These are phyloP conservation scores for Mormyrus lacerda DNA, from an alignment of 2,113 vertebrate genomes.

Conservation along the genomic window DNA sequence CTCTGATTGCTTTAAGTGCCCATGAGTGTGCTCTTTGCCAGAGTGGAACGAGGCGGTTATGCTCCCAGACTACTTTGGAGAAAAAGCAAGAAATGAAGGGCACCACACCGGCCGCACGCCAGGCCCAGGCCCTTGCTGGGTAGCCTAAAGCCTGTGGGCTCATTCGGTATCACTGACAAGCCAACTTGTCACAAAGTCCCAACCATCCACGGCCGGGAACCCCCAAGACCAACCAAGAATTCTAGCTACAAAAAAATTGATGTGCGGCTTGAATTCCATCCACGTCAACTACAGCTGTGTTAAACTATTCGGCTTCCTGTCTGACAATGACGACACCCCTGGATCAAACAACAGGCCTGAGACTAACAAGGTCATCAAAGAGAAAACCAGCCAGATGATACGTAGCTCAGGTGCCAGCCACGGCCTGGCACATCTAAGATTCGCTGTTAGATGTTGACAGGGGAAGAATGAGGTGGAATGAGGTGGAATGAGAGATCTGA, in stretches of 20 bases:
- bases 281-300: slow-evolving; percentile 24
- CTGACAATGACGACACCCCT: slow-evolving; percentile 9
- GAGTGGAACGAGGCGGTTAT: not conserved
- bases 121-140: slow-evolving; percentile 46
- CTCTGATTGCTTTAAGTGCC: not conserved
- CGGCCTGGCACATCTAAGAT: not conserved
- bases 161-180: not conserved
- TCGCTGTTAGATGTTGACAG: not conserved
- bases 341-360: slow-evolving; percentile 29
- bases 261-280: slow-evolving; percentile 37
- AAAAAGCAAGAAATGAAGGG: slow-evolving; percentile 44
- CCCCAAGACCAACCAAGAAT: slow-evolving; percentile 58
- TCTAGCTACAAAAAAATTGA: slow-evolving; percentile 41
- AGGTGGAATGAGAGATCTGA: too few species aligned
- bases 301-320: slow-evolving; percentile 20
- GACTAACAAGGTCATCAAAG: slow-evolving; percentile 21
- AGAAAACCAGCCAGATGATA: not conserved
- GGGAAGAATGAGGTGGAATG: not conserved
- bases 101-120: slow-evolving; percentile 40
- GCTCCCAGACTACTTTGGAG: not conserved
- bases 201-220: slow-evolving; percentile 30
- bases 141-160: not conserved
- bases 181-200: not conserved
- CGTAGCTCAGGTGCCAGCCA: not conserved
- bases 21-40: not conserved